phyloP scores from a whole-genome alignment of 2,888 invertebrate species.

The Nebria salina region DNA sequence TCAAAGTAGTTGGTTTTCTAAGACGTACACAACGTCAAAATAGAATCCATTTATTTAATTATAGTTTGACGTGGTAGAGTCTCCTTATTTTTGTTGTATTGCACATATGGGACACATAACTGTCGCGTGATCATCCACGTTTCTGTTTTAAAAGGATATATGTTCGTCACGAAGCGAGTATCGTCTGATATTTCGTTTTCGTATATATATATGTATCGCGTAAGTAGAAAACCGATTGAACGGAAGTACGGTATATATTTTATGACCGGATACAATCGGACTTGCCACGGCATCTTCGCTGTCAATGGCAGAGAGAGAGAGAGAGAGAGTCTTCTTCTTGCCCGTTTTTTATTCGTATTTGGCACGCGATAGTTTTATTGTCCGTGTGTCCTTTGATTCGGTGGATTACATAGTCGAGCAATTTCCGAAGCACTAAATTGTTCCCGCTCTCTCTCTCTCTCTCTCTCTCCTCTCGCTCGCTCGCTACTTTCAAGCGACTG shows the following conservation, averaged over 20 bases:
- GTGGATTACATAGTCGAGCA: slow-evolving; percentile 1
- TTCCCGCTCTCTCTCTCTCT: not conserved
- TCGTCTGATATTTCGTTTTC: not conserved
- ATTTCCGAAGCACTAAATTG: slow-evolving; percentile 1
- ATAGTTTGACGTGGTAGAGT: no score
- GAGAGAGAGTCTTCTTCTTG: not conserved
- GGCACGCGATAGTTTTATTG: slow-evolving; percentile 1
- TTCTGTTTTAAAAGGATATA: no score
- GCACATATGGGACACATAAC: no score
- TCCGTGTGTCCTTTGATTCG: not conserved
- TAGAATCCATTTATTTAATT: no score
- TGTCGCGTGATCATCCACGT: no score
- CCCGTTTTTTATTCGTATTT: not conserved
- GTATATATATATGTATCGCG: not conserved
- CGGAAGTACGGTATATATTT: slow-evolving; percentile 11
- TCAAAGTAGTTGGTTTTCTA: no score
- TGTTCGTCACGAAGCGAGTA: no score
- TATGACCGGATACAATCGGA: slow-evolving; percentile 20
- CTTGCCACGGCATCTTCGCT: not conserved
- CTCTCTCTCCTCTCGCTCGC: no score
- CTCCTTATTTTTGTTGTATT: no score
- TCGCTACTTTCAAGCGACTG: not conserved
- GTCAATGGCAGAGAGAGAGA: not conserved
- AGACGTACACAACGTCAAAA: no score
- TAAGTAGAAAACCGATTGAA: slow-evolving; percentile 3